Evolutionary conservation across 2,113 vertebrate species (phyloP).

Genomic region (Cavia porcellus): DNA sequence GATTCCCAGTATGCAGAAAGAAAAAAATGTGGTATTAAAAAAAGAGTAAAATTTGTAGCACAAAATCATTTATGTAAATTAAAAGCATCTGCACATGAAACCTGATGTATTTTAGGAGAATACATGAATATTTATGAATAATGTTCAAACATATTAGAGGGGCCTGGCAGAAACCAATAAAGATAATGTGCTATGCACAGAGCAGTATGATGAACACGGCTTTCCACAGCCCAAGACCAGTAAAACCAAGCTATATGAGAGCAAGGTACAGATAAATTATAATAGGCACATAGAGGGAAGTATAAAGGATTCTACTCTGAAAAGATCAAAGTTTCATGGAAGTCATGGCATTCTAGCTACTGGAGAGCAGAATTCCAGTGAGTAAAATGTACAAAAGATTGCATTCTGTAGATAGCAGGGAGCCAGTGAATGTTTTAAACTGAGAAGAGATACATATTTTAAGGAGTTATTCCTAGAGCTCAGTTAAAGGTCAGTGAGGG

Average conservation of each 20-base stretch:
- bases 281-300: neutral
- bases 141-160: neutral
- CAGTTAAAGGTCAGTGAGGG: neutral
- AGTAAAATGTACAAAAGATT: neutral
- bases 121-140: neutral
- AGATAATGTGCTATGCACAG: neutral
- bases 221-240: neutral
- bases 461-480: neutral
- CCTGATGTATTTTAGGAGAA: neutral
- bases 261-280: neutral
- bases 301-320: neutral
- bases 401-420: neutral
- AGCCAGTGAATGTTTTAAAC: neutral
- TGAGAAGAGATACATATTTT: neutral
- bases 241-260: neutral
- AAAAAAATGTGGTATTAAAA: neutral
- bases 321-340: conserved; percentile 18
- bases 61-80: neutral
- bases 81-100: neutral
- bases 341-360: neutral
- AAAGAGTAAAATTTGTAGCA: neutral
- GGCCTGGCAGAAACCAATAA: neutral
- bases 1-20: too few species aligned
- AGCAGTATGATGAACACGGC: neutral
- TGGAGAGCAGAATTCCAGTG: neutral